A percentile compares a stretch with the other conserved stretches of the same genome.
These are phyloP conservation scores for Aphrophora alni DNA, from an alignment of 2,888 invertebrate species.

Conservation along the genomic window DNA sequence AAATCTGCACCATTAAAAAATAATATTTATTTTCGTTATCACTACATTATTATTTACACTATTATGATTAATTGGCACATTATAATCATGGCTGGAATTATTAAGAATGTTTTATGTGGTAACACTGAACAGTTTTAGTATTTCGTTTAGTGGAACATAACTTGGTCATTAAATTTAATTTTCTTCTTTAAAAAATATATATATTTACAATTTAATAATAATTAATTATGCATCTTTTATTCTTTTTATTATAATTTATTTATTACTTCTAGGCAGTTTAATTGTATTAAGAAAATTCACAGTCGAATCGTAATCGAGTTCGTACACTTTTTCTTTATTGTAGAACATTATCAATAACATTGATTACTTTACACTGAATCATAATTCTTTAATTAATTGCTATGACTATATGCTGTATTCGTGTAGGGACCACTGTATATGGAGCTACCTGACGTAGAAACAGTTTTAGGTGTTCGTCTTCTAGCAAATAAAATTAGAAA, in stretches of 20 bases:
- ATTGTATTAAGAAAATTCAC: too few relatives aligned
- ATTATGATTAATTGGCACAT: not conserved
- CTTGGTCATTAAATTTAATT: too few relatives aligned
- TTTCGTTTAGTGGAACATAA: not conserved
- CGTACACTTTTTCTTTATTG: not conserved
- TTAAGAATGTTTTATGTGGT: not conserved
- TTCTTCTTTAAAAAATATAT: not conserved
- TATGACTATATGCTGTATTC: slow-evolving; percentile 91
- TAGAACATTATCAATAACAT: not conserved
- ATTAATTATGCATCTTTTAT: too few relatives aligned
- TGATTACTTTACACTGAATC: too few relatives aligned
- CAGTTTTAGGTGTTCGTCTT: slow-evolving; percentile 76
- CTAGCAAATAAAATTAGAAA: slow-evolving; percentile 84
- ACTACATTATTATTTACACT: not conserved
- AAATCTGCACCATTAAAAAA: not conserved
- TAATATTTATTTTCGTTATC: not conserved
- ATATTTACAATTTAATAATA: too few relatives aligned
- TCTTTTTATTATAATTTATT: too few relatives aligned
- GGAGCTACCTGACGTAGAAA: slow-evolving; percentile 86
- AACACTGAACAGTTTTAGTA: not conserved
- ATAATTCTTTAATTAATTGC: slow-evolving; percentile 65
- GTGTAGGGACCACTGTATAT: slow-evolving; percentile 94
- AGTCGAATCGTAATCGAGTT: not conserved
- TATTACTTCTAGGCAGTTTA: too few relatives aligned
- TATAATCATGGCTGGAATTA: not conserved